Base-by-base conservation (phyloP, 2,888 invertebrate species). In the Nebria brevicollis region DNA sequence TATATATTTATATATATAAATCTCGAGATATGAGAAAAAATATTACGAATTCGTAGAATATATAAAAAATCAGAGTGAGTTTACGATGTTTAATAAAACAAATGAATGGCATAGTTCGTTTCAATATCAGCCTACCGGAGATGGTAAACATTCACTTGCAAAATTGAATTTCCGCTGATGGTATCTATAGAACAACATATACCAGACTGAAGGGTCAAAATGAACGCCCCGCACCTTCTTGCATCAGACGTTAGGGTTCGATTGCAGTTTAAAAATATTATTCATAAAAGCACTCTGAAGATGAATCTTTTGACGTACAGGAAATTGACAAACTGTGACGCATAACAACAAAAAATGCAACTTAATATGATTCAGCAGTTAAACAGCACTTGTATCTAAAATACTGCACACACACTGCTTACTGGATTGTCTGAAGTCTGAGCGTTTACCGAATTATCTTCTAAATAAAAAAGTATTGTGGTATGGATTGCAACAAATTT, bases 81-180 rank as follows among this genome's bases (percentile, higher is more conserved):
- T 54, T 54, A 54, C 13, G 4, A 54, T 11, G 13, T 70, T 81
- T 77, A 76, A 81, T 81, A 76, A 77, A 81, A 81, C 77, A 75
- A 76, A 70, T 76, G 75, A 42, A 75, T 75, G 72, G 75, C 72
- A 66, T 72, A 81, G 2, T 54, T 13, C 77, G 77, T 81, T 81
- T 81, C 77, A 81, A 81, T 77, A 77, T 81, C 77, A 26, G 77
- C 72, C n/a, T 73, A 66, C 77, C 76, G 81, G 81, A 77, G 77
- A 81, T 81, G 73, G 77, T 77, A 77, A 81, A 81, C 81, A 81
- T 72, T 81, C 81, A 81, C 77, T 81, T 81, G 81, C 81, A 77
- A 81, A 81, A 81, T 81, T 81, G 77, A 81, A 81, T 81, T 77
- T 81, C 81, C 81, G 72, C 66, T 15, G 54, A 75, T 70, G 74